Evolutionary conservation across 1,140 invertebrate genomes (phyloP), one percentile per base, ranked within the genome.

Genomic region (Tetragnatha versicolor): DNA sequence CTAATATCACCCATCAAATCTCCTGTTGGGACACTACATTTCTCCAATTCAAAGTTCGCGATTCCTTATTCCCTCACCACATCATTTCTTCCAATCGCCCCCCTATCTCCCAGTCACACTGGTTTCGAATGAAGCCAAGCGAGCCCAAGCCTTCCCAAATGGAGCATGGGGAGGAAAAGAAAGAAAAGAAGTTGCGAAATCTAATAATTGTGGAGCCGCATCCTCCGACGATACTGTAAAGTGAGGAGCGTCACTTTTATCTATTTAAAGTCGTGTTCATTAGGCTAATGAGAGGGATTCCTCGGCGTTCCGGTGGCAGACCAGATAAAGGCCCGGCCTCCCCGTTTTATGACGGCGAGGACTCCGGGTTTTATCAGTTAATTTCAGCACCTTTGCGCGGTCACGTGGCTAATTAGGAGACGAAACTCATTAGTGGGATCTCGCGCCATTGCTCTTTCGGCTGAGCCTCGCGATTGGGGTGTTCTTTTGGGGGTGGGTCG

Each of bases 251-350:
- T 47, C 72, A 42, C 72, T 75, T 75, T 75, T 75, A 75, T 75
- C 72, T 75, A 49, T 63, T 63, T 63, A 75, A 75, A 75, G 72
- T 75, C 72, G 72, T 49, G 72, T 75, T 75, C 72, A 75, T 75
- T 75, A 75, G 37, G 42, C 72, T 75, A 75, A 75, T 75, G 72
- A 75, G 72, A 75, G 68, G 31, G 31, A n/a, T 14, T 39, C 17
- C 27, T 58, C 66, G 17, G 29, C 49, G 68, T 72, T 72, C 51
- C 68, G 49, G 66, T 69, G 66, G 47, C 47, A 42, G 53, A 27
- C 35, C 51, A 60, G 69, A 73, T 73, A 73, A 73, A 73, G 69
- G 69, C 25, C 22, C 53, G 12, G 33, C 29, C 49, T 37, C 33
- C 33, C 49, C 37, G 51, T 70, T 70, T 70, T 70, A 70, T 70